Percentiles rank a stretch among this genome's conserved stretches.
phyloP scores from a whole-genome alignment of 2,113 vertebrate genomes.

The Labeo rohita region DNA sequence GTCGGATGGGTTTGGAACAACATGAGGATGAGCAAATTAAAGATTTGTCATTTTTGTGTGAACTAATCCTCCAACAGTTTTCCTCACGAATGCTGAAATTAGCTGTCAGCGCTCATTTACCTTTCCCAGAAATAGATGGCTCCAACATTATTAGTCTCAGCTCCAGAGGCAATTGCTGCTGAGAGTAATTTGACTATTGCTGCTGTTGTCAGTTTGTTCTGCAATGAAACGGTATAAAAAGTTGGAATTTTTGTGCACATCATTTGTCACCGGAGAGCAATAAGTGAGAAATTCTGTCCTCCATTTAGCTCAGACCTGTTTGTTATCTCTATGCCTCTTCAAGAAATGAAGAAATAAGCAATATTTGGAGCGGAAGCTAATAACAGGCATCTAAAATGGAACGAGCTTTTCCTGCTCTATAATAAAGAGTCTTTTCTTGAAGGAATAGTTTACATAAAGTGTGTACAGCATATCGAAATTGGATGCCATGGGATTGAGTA shows the following conservation, averaged over 20 bases:
- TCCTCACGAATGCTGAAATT: slow-evolving; percentile 7
- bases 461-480: neutral
- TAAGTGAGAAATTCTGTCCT: slow-evolving; percentile 6
- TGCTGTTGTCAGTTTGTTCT: slow-evolving; percentile 31
- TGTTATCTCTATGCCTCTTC: slow-evolving; percentile 20
- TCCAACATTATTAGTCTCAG: slow-evolving; percentile 17
- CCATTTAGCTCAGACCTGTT: slow-evolving; percentile 27
- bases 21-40: slow-evolving; percentile 22
- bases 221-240: slow-evolving; percentile 14
- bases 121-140: slow-evolving; percentile 11
- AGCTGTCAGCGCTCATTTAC: slow-evolving; percentile 16
- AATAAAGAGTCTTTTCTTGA: neutral
- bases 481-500: neutral
- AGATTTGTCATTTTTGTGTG: slow-evolving; percentile 13
- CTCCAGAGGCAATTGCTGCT: slow-evolving; percentile 1
- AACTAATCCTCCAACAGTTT: slow-evolving; percentile 12
- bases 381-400: slow-evolving; percentile 19
- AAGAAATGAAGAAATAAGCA: neutral
- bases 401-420: neutral
- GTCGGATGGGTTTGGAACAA: neutral
- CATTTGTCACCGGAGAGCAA: slow-evolving; percentile 42
- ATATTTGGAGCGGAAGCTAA: neutral
- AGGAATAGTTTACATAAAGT: neutral
- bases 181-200: slow-evolving; percentile 33
- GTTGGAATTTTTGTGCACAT: slow-evolving; percentile 1